Evolutionary conservation across 2,888 invertebrate species (phyloP), one percentile per base, ranked within the genome.

Genomic region (Seira sanloemensis): DNA sequence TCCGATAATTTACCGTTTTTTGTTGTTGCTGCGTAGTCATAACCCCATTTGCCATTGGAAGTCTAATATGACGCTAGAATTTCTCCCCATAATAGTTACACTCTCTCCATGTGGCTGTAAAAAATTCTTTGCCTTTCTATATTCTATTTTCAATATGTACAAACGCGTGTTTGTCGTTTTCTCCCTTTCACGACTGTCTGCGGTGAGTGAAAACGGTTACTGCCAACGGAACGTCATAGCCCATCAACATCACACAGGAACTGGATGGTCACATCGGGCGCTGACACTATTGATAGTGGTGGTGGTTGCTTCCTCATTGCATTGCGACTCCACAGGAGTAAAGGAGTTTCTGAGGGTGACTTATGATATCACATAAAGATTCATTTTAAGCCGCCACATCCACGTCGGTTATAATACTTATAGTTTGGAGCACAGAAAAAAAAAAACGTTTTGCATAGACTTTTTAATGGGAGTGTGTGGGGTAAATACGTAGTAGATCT

Each of bases 351-450:
- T 62, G 50, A 9, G 16, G 37, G 19, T 62, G 62, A 62, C 62
- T 62, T 62, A 23, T n/a, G 62, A 62, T 23, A 62, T 62, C 19
- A 23, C 62, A n/a, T 62, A 62, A 62, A 62, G 23, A 62, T 50
- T 62, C 62, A 62, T 62, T 1, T 62, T 19, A 62, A 62, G 62
- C 62, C n/a, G n/a, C n/a, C 62, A 62, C 62, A 62, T 62, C 62
- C 62, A 21, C 37, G 5, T 37, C 37, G 37, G 37, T 37, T 37
- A 9, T 37, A 37, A 12, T 5, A 37, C 37, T 23, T 50, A 23
- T 19, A n/a, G 62, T 23, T 62, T 62, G 19, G 62, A 18, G 50
- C 2, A 50, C 50, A 7, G 50, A 12, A 16, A 50, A 12, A 2
- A 50, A 18, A n/a, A n/a, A 62, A 62, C 62, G 1, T 62, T 62